phyloP scores from a whole-genome alignment of 2,113 vertebrate species.

The Craseonycteris thonglongyai region DNA sequence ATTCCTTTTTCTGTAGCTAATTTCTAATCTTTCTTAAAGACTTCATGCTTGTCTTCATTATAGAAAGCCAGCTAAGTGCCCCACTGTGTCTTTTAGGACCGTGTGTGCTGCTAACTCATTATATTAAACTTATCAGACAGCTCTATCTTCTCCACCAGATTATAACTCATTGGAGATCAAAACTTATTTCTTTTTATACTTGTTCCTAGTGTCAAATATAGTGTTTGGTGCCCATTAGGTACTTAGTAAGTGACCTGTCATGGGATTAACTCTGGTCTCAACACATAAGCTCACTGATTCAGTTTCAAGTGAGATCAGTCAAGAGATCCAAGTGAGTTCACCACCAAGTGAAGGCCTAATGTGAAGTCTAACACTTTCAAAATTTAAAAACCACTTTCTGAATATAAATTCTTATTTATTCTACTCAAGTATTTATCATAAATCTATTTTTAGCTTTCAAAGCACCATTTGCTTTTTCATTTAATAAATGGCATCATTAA shows the following conservation, averaged over 20 bases:
- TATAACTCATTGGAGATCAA: background rate
- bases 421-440: background rate
- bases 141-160: background rate
- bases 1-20: background rate
- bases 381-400: background rate
- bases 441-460: background rate
- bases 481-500: background rate
- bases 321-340: background rate
- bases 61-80: background rate
- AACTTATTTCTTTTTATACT: background rate
- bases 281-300: background rate
- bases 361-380: background rate
- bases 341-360: background rate
- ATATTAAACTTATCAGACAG: background rate
- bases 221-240: background rate
- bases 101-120: background rate
- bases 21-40: background rate
- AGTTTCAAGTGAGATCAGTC: background rate
- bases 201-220: background rate
- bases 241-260: background rate
- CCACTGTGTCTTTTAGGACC: background rate
- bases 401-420: background rate
- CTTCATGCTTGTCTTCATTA: background rate
- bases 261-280: background rate
- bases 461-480: background rate